Evolutionary conservation across 2,888 invertebrate genomes (phyloP), one percentile per base, ranked within the genome.

Genomic region (Trachelus stipa): DNA sequence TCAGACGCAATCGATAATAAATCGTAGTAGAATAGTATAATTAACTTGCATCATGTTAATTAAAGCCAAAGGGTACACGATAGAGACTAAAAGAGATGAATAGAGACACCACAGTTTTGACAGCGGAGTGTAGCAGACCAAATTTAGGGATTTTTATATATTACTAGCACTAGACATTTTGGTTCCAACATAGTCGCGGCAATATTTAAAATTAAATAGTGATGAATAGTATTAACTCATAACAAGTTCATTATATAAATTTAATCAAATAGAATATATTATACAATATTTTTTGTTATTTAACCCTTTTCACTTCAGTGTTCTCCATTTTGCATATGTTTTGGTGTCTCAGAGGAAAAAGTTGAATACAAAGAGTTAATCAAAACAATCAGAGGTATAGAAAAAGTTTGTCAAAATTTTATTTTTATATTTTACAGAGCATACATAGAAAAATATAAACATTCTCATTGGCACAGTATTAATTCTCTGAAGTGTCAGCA

Each of bases 81-180:
- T 56, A 56, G 56, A 56, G 6, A 56, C 56, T 9, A 56, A 56
- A 56, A 56, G 23, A 56, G 23, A 23, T 56, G 56, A 56, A 56
- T 56, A 56, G 56, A 33, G 68, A 73, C 68, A 76, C 73, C 34
- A 78, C 68, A 78, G 76, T 74, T 84, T 86, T 85, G 85, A 85
- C 85, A 85, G 85, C 81, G 83, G 76, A 80, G 81, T 82, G 81
- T 82, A 85, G 85, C 85, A 85, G 85, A 85, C 85, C 80, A 81
- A 83, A 83, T 81, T 81, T 86, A 82, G 85, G 85, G 75, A 85
- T 76, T 86, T 85, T 81, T 0, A 56, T 23, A 23, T 56, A 56
- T 56, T 56, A 56, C 56, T 56, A 56, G 56, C 56, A 2, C 23
- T 4, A 23, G 23, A 23, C 56, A 56, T 56, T 56, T 15, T 56